Evolutionary conservation across 2,113 vertebrate species (phyloP).

Genomic region (Axis porcinus): DNA sequence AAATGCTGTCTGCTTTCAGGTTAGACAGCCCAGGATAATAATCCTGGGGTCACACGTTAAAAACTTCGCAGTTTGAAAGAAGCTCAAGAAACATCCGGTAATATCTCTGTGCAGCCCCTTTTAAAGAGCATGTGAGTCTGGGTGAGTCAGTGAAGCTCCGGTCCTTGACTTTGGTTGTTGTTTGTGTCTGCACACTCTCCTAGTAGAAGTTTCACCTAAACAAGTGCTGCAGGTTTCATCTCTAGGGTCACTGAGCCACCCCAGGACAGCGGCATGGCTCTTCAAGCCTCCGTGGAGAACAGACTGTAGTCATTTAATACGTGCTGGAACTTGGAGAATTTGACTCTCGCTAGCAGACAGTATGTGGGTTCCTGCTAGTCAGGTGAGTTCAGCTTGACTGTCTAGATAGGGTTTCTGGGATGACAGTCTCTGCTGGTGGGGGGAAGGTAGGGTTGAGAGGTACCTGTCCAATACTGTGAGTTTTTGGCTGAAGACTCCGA

Average conservation of each 20-base stretch:
- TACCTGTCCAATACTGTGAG: neutral
- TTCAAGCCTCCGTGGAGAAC: constrained; percentile 39
- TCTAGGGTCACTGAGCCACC: neutral
- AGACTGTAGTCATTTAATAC: constrained; percentile 28
- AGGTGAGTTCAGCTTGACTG: neutral
- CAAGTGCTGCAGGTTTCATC: neutral
- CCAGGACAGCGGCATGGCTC: neutral
- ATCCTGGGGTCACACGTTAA: neutral
- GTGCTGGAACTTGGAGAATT: constrained; percentile 43
- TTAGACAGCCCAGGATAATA: constrained; percentile 16
- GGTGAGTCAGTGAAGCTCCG: neutral
- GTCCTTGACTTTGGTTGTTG: neutral
- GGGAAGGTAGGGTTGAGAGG: constrained; percentile 40
- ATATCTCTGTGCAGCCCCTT: neutral
- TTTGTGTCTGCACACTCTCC: neutral
- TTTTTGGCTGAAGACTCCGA: neutral
- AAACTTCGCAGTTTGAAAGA: constrained; percentile 35
- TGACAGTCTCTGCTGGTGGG: neutral
- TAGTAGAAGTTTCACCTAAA: neutral
- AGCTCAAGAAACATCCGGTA: constrained; percentile 11
- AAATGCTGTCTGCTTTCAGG: neutral
- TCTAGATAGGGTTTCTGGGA: constrained; percentile 5
- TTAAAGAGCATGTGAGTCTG: neutral
- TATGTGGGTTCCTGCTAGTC: neutral
- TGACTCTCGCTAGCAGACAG: constrained; percentile 27